A percentile compares a stretch with the other conserved stretches of the same genome.
Evolutionary conservation across 2,113 vertebrate genomes (phyloP).

Genomic region (Carassius auratus): DNA sequence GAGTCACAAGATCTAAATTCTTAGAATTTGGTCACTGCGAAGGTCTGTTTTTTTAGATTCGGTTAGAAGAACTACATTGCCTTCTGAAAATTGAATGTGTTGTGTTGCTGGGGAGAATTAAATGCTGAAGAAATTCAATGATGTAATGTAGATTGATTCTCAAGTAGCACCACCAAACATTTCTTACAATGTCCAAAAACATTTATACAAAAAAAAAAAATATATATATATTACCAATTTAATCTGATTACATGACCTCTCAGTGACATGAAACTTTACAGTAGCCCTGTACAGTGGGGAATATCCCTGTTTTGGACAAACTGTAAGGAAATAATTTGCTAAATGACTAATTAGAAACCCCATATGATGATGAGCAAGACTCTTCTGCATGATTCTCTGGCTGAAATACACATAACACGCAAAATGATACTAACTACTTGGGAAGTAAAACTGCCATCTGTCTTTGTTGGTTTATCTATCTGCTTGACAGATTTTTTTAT

Average conservation of each 20-base stretch:
- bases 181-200: not conserved
- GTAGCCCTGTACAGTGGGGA: not conserved
- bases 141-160: not conserved
- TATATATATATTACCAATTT: not conserved
- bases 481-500: not conserved
- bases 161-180: not conserved
- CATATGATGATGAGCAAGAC: not conserved
- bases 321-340: not conserved
- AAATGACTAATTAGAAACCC: not conserved
- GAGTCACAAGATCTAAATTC: slow-evolving; percentile 37
- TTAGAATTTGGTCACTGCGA: not conserved
- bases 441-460: slow-evolving; percentile 35
- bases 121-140: not conserved
- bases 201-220: not conserved
- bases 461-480: not conserved
- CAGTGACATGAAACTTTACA: not conserved
- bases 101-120: not conserved
- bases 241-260: not conserved
- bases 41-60: not conserved
- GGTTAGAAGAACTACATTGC: not conserved
- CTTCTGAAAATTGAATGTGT: not conserved
- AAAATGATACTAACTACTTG: not conserved
- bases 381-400: not conserved
- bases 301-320: not conserved
- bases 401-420: not conserved